phyloP scores from a whole-genome alignment of 2,888 invertebrate species.

The Nemoura dubitans region DNA sequence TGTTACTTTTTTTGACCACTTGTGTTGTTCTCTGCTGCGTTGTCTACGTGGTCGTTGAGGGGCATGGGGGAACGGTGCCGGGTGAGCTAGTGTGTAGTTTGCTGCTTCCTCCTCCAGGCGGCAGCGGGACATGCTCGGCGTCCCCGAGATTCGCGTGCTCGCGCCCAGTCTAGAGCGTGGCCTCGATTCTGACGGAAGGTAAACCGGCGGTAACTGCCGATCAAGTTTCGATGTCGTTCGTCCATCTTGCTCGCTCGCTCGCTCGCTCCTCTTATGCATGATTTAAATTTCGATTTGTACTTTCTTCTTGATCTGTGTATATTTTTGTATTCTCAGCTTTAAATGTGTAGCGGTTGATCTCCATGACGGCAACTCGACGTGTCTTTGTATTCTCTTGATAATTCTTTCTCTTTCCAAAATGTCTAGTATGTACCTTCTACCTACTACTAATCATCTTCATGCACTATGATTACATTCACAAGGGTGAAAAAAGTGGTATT shows the following conservation, averaged over 20 bases:
- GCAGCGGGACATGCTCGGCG: constrained; percentile 46
- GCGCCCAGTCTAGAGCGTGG: constrained; percentile 84
- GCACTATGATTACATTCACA: not conserved
- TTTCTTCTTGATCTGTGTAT: not conserved
- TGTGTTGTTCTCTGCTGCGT: too few relatives aligned
- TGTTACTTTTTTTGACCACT: too few relatives aligned
- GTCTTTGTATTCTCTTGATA: not conserved
- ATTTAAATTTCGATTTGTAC: not conserved
- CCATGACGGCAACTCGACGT: not conserved
- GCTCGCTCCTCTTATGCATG: constrained; percentile 4
- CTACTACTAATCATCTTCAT: not conserved
- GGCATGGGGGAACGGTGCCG: not conserved
- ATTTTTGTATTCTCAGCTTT: constrained; percentile 26
- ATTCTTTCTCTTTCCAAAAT: not conserved
- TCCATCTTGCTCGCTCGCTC: constrained; percentile 3
- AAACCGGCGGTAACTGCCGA: not conserved
- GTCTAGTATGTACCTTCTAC: not conserved
- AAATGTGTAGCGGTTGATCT: not conserved
- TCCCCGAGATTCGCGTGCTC: constrained; percentile 84
- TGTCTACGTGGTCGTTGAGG: not conserved
- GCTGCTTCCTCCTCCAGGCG: constrained; percentile 44
- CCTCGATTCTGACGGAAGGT: constrained; percentile 63
- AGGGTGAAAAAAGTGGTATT: not conserved
- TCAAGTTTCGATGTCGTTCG: not conserved
- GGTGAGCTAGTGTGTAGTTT: constrained; percentile 54